phyloP scores from a whole-genome alignment of 2,797 vertebrate species.

The Tolypeutes matacus region DNA sequence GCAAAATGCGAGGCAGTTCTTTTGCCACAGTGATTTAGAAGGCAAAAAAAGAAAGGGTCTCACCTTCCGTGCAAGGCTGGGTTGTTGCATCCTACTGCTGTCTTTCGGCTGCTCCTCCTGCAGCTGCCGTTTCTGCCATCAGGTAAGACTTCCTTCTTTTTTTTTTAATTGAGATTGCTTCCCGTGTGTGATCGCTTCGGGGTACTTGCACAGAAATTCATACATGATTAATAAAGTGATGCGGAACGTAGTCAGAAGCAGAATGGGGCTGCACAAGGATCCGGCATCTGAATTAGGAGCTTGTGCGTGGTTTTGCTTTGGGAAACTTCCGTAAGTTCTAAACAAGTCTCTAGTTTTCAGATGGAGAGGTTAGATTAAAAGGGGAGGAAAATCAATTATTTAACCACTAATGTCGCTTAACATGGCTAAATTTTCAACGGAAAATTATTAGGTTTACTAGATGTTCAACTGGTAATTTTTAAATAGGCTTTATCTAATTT shows the following conservation, averaged over 20 bases:
- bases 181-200: conserved; percentile 13
- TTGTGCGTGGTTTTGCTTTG: conserved; percentile 9
- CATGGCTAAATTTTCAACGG: background rate
- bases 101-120: background rate
- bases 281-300: background rate
- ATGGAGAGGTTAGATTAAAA: background rate
- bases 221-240: background rate
- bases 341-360: conserved; percentile 64
- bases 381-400: background rate
- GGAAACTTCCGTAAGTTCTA: conserved; percentile 87
- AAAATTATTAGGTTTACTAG: background rate
- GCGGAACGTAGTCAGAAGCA: background rate
- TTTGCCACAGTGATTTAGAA: conserved; percentile 68
- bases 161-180: background rate
- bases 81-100: conserved; percentile 32
- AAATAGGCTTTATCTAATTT: background rate
- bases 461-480: conserved; percentile 1
- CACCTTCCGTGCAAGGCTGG: conserved; percentile 59
- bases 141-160: conserved; percentile 82
- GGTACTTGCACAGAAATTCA: background rate
- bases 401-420: background rate
- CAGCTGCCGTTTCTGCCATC: conserved; percentile 73
- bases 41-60: background rate
- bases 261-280: fast-evolving
- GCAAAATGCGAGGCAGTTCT: conserved; percentile 47